Base-by-base conservation (phyloP, 2,797 vertebrate species). In the Anniella stebbinsi region DNA sequence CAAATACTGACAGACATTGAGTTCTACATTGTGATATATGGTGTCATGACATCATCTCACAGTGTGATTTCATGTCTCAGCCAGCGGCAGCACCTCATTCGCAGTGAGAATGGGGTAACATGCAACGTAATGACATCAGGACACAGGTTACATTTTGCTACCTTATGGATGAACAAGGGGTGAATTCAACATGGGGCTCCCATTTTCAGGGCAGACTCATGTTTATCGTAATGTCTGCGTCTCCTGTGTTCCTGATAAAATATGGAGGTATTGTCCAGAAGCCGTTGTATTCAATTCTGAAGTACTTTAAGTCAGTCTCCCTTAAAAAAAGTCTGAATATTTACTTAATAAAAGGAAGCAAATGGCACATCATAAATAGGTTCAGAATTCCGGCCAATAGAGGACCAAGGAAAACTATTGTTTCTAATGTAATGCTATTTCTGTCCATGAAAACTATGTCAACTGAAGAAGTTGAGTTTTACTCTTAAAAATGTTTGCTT, bases 381-480 rank as follows among this genome's bases (percentile, higher is more conserved):
- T 90, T 84, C 72, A 70, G 72, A 30, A 77, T 84, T 87, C 80
- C 36, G 57, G 80, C 63, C 41, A 41, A 33, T 88, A 78, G 4
- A 84, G 88, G 77, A 89, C 66, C 84, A 95, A 93, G 80, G 63
- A 84, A 72, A 90, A 88, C 48, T 7, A n/a, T n/a, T n/a, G 17
- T 69, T 90, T 81, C 48, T 89, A 92, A 93, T 33, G 85, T 85
- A 82, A 80, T 67, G 83, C 92, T 57, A 85, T 88, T 95, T 91
- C 0, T 0, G 88, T 93, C 82, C 80, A 69, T 86, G 77, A 89
- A 90, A 77, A 66, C 73, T 86, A 87, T 0, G 0, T 84, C 84
- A 90, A 66, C 86, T 69, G 90, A 91, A 92, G 89, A 93, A 94
- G 92, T 0, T 90, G 48, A 87, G 72, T 21, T 85, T 69, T 88